Evolutionary conservation across 2,113 vertebrate genomes (phyloP).

Genomic region (Zootoca vivipara): DNA sequence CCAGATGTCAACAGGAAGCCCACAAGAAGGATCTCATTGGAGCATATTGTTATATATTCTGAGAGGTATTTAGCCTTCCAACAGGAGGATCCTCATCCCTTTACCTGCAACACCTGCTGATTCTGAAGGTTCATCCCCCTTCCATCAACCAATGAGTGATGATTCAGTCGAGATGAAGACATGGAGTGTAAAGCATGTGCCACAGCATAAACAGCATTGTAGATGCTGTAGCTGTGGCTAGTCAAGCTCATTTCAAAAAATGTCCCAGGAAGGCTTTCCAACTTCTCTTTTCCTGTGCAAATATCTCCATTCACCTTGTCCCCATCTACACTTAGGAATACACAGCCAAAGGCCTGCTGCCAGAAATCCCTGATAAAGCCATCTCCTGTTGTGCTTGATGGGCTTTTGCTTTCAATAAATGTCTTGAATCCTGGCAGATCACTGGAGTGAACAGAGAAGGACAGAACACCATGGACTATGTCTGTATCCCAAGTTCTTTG

Average conservation of each 20-base stretch:
- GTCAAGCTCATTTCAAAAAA: background rate
- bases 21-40: too few species aligned
- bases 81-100: too few species aligned
- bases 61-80: too few species aligned
- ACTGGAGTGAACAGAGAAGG: background rate
- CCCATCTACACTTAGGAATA: background rate
- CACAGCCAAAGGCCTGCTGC: background rate
- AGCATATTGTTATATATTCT: too few species aligned
- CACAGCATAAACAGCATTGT: background rate
- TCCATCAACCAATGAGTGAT: background rate
- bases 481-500: background rate
- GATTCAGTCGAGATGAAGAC: background rate
- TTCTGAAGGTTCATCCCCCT: background rate
- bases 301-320: background rate
- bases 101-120: background rate
- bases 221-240: background rate
- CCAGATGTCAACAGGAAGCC: too few species aligned
- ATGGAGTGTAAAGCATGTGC: background rate
- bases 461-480: background rate
- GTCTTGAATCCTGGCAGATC: background rate
- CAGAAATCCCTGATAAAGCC: background rate
- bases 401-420: background rate
- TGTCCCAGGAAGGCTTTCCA: background rate
- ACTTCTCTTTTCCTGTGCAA: background rate
- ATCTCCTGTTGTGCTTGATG: background rate